These are phyloP conservation scores for Oreochromis tanganicae DNA, from an alignment of 2,113 vertebrate species.

Conservation along the genomic window DNA sequence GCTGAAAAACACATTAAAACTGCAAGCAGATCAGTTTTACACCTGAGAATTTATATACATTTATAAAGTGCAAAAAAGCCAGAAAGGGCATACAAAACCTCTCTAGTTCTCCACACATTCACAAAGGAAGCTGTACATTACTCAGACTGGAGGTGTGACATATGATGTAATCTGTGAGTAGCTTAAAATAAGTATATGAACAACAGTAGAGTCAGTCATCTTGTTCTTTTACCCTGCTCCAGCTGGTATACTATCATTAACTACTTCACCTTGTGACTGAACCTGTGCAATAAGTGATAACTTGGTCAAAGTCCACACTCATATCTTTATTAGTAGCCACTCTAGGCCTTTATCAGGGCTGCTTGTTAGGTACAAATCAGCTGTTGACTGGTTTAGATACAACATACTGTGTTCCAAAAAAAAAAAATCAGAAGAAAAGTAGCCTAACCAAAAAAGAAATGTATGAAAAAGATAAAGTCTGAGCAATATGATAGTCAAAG, in stretches of 20 bases:
- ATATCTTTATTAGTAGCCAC: neutral
- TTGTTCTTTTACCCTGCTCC: neutral
- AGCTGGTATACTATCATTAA: constrained; percentile 2
- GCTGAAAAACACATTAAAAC: neutral
- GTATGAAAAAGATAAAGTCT: neutral
- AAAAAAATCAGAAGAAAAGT: neutral
- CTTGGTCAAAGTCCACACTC: neutral
- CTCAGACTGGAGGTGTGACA: neutral
- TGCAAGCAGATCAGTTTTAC: neutral
- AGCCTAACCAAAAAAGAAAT: neutral
- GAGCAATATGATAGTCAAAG: neutral
- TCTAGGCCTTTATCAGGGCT: neutral
- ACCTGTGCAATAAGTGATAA: neutral
- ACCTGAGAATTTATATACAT: neutral
- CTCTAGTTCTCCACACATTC: neutral
- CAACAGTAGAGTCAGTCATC: neutral
- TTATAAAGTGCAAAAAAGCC: neutral
- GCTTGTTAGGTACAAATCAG: neutral
- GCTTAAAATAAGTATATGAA: constrained; percentile 31
- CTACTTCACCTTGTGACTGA: neutral
- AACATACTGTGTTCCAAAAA: neutral
- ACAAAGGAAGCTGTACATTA: neutral
- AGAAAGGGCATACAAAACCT: neutral
- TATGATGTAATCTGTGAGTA: constrained; percentile 6
- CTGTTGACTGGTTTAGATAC: neutral